phyloP scores from a whole-genome alignment of 2,797 vertebrate species.

The Aeoliscus strigatus region DNA sequence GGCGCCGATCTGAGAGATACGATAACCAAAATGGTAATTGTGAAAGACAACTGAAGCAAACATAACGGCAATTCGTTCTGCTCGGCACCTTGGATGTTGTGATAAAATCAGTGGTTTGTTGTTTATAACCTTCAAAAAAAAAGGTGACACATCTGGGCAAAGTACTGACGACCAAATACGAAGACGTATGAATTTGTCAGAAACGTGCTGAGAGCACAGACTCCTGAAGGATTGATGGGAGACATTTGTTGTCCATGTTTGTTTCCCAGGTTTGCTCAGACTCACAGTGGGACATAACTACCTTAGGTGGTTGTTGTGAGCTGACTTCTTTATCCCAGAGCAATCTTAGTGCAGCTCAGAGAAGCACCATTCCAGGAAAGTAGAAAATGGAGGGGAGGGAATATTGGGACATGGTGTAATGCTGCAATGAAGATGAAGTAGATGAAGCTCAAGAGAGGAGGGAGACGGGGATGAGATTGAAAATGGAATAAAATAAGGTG shows the following conservation, averaged over 20 bases:
- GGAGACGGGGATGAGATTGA: constrained; percentile 2
- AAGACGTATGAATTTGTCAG: constrained; percentile 18
- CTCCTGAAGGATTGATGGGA: constrained; percentile 23
- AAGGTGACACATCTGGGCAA: constrained; percentile 7
- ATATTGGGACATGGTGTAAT: constrained; percentile 11
- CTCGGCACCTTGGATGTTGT: constrained; percentile 7
- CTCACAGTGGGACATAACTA: constrained; percentile 33
- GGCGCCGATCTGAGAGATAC: constrained; percentile 14
- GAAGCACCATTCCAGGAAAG: constrained; percentile 12
- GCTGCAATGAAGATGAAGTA: constrained; percentile 17
- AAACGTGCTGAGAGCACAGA: constrained; percentile 28
- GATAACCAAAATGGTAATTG: constrained; percentile 5
- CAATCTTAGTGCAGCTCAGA: constrained; percentile 30
- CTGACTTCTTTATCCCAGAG: constrained; percentile 35
- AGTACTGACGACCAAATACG: constrained; percentile 15
- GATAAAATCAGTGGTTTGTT: constrained; percentile 19
- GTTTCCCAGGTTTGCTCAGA: constrained; percentile 27
- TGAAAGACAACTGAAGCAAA: not conserved
- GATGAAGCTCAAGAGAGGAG: constrained; percentile 11
- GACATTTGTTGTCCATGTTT: constrained; percentile 19
- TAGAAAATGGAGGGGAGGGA: constrained; percentile 10
- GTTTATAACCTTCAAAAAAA: constrained; percentile 15
- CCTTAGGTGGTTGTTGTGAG: constrained; percentile 46
- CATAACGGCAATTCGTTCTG: constrained; percentile 2
- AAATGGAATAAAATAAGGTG: not conserved